Base-by-base conservation (phyloP, 2,113 vertebrate species). In the Erythrolamprus reginae region DNA sequence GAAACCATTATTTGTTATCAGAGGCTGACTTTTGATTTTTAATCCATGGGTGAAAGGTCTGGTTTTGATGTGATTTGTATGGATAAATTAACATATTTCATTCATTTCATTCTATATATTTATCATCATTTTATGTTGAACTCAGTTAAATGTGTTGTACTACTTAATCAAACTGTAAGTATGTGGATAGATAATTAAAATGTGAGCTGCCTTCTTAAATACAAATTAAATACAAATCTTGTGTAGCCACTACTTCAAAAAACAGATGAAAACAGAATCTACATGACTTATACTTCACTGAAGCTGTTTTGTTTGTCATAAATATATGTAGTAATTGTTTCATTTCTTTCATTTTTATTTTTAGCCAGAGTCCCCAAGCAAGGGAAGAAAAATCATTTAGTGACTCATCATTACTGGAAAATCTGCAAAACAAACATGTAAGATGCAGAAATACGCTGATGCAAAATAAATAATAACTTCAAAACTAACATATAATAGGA, bases 391-490 rank as follows among this genome's bases (percentile, higher is more conserved):
- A 96, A 82, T 96, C 96, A 93, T 99, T 99, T 96, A 98, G 96
- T 95, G 99, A 99, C 87, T 95, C 97, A 5, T 98, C 98, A 56
- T 97, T 99, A 96, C 96, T 99, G 96, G 98, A 99, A 97, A 99
- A 99, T 95, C 98, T 99, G 95, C 98, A 99, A 95, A 99, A 96
- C 95, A 98, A 98, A 97, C 99, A 99, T 95, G 99, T 99, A 98
- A 99, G 99, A 77, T 17, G 19, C 6, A 91, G 85, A 92, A 93
- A 87, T 90, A 38, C 1, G 9, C 10, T 19, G 89, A 51, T 33
- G 0, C 88, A 88, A 87, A 85, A 83, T 89, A 26, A 70, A 65
- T 48, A 70, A 65, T 48, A 90, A 89, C 2, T 92, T 89, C 7
- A 77, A 53, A 91, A 89, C 85, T 5, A 42, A 90, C 0, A 7